These are phyloP conservation scores for Cryptus viduatorius DNA, from an alignment of 2,888 invertebrate genomes.

Conservation along the genomic window DNA sequence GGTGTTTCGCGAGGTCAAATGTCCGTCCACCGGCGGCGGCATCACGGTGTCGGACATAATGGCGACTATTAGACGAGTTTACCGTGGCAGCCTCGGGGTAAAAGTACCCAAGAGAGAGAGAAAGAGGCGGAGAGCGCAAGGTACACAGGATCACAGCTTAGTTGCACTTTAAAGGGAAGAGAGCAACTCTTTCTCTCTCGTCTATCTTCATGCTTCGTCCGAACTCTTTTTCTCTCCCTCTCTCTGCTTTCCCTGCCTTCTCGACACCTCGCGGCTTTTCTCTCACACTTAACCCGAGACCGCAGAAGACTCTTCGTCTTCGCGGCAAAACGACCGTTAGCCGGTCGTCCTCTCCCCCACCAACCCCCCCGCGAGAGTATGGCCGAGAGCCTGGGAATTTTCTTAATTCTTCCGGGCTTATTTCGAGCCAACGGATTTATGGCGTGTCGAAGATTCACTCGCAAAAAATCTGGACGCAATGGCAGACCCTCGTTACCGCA, in stretches of 20 bases:
- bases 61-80: conserved; percentile 69
- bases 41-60: conserved; percentile 66
- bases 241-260: conserved; percentile 59
- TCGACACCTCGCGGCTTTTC: conserved; percentile 69
- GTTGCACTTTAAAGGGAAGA: conserved; percentile 16
- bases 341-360: conserved; percentile 38
- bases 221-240: conserved; percentile 24
- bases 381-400: conserved; percentile 66
- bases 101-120: conserved; percentile 14
- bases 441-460: conserved; percentile 14
- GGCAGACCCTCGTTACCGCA: neutral
- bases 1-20: conserved; percentile 63
- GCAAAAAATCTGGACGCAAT: neutral
- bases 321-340: conserved; percentile 42
- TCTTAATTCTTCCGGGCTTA: conserved; percentile 62
- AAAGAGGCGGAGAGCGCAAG: neutral
- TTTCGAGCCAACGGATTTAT: conserved; percentile 9
- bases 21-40: conserved; percentile 65
- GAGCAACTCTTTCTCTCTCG: neutral
- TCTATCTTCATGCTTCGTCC: conserved; percentile 4
- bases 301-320: conserved; percentile 52
- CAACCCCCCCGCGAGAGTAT: neutral
- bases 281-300: conserved; percentile 67
- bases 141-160: conserved; percentile 4
- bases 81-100: conserved; percentile 60